Conservation (phyloP, 2,113 vertebrate genomes). For the Smithornis capensis region DNA sequence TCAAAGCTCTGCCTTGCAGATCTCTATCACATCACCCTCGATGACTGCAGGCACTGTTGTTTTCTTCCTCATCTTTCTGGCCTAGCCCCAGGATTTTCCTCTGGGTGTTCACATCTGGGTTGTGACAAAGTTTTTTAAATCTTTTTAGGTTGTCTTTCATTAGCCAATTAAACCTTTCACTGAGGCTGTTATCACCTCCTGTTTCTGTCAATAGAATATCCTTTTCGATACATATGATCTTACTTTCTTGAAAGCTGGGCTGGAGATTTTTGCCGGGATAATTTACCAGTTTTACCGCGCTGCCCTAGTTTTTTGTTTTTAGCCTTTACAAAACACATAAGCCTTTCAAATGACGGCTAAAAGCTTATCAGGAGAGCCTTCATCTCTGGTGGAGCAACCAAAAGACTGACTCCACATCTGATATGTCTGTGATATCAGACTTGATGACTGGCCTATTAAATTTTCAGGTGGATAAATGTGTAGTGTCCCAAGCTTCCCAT, state of each 20-base stretch:
- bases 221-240: background rate
- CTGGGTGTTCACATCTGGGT: background rate
- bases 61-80: background rate
- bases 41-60: background rate
- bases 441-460: background rate
- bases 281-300: background rate
- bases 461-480: background rate
- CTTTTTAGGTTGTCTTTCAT: background rate
- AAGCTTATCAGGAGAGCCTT: background rate
- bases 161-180: background rate
- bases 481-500: background rate
- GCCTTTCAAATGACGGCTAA: background rate
- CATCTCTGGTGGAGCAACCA: background rate
- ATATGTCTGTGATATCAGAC: background rate
- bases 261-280: background rate
- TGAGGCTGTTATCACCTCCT: background rate
- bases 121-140: background rate
- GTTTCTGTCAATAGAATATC: background rate
- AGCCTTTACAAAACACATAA: background rate
- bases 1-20: background rate
- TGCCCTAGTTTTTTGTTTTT: background rate
- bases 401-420: background rate
- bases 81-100: background rate
- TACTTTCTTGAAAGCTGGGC: background rate
- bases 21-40: background rate